A percentile compares a stretch with the other conserved stretches of the same genome.
Evolutionary conservation across 2,888 invertebrate genomes (phyloP).

Genomic region (Scelioninae gen. 1): DNA sequence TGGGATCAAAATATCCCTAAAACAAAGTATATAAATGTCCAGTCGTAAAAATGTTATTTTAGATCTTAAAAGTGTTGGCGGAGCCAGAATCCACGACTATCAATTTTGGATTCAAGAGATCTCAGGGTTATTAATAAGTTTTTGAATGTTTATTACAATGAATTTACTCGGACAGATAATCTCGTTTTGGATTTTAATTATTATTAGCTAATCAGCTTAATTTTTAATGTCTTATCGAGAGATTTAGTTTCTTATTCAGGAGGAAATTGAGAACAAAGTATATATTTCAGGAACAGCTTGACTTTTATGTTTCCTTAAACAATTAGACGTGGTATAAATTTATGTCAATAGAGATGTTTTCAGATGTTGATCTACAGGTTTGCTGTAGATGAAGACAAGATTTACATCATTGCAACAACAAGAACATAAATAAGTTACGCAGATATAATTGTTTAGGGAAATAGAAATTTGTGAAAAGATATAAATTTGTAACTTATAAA

Average conservation of each 20-base stretch:
- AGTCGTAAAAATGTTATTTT: slow-evolving; percentile 44
- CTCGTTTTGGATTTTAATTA: slow-evolving; percentile 4
- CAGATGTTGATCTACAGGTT: slow-evolving; percentile 29
- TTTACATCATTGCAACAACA: not conserved
- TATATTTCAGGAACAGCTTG: slow-evolving; percentile 9
- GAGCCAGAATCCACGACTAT: slow-evolving; percentile 1
- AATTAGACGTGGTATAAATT: slow-evolving; percentile 21
- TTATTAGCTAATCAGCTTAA: slow-evolving; percentile 3
- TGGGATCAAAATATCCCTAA: slow-evolving; percentile 28
- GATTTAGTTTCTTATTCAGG: slow-evolving; percentile 15
- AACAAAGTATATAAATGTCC: slow-evolving; percentile 28
- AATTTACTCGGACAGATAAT: slow-evolving; percentile 5
- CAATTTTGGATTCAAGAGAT: slow-evolving; percentile 1
- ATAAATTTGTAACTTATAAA: not conserved
- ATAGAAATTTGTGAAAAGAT: not conserved
- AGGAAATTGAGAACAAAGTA: not conserved
- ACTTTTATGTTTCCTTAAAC: slow-evolving; percentile 23
- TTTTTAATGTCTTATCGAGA: not conserved
- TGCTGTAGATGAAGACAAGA: slow-evolving; percentile 13
- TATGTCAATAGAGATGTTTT: slow-evolving; percentile 23
- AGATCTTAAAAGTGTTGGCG: slow-evolving; percentile 25
- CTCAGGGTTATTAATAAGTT: slow-evolving; percentile 14
- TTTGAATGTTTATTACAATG: slow-evolving; percentile 15
- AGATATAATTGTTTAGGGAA: not conserved
- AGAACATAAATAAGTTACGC: slow-evolving; percentile 2